Base-by-base conservation (phyloP, 2,888 invertebrate genomes). In the Pachliopta kotzebuea region DNA sequence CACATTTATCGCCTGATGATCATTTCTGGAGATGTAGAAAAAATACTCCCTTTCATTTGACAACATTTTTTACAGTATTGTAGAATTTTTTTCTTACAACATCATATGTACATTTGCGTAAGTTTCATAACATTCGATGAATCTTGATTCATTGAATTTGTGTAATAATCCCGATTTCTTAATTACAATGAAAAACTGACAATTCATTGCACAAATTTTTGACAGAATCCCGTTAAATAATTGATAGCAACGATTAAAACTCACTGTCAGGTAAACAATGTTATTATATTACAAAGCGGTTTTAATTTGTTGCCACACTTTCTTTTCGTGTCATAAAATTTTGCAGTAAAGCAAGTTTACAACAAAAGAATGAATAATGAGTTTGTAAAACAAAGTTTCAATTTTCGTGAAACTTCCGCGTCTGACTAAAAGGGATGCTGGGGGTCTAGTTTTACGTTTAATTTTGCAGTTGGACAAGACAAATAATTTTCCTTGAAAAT, bases 331-430 rank as follows among this genome's bases (percentile, higher is more conserved):
- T 85, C 83, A 85, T 84, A 83, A 85, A 88, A 88, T 85, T 84
- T 83, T 81, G 81, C 86, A 84, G 80, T 83, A 79, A 74, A 76
- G 80, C 79, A 77, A 75, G 81, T 78, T 79, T 80, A 82, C 77
- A 86, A 89, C 90, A 90, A 90, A 88, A 88, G 88, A 85, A 88
- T 90, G 90, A 90, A 74, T 88, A 89, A 90, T 89, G 83, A 84
- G 84, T 85, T 87, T 82, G 75, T 77, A 76, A 85, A 88, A 88
- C 90, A 88, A 90, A 90, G 89, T 90, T 88, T 78, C 76, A 79
- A 84, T 84, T 86, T 86, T 80, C 77, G 79, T 72, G 79, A 81
- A 85, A 83, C 81, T 86, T 83, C 82, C 79, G 72, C 69, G 77
- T 72, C 74, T 70, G 78, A 83, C 82, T 85, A 84, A 80, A 83